Evolutionary conservation across 2,888 invertebrate species (phyloP), one percentile per base, ranked within the genome.

Genomic region (Tupiocoris notatus): DNA sequence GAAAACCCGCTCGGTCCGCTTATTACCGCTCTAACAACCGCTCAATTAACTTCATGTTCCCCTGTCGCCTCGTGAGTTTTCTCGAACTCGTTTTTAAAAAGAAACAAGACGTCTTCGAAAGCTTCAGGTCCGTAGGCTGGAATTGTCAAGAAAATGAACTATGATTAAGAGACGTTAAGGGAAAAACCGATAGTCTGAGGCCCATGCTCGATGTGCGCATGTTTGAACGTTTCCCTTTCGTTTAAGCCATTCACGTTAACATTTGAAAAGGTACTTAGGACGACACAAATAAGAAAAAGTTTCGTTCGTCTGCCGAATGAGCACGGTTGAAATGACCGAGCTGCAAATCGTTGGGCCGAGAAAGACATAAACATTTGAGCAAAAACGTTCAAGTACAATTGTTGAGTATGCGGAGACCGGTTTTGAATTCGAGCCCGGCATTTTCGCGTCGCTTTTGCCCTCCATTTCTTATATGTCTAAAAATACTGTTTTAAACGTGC

Each of bases 111-210:
- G 3, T 39, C 12, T 39, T 39, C 12, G n/a, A n/a, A n/a, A n/a
- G n/a, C n/a, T n/a, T n/a, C n/a, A n/a, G 16, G 25, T 18, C n/a
- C 64, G 25, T 18, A 25, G 65, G 6, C 39, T 12, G 39, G 39
- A 65, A 65, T 65, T 65, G 65, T 65, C 25, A 65, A 24, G 39
- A 39, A 65, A 65, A 65, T 65, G 65, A 65, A 65, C 65, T 24
- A 18, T 65, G 65, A 65, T 65, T 65, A 65, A 65, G 39, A 39
- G 65, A 24, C 25, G 54, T 65, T 25, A 65, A 39, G 12, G 39
- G 39, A 39, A 39, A 39, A 39, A 39, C 39, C 12, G 39, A 39
- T 39, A 12, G 39, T 12, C 39, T 39, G 39, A 3, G 39, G 12
- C 39, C 39, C 39, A 39, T 39, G 39, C 12, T 12, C 39, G 12